Evolutionary conservation across 2,888 invertebrate genomes (phyloP).

Genomic region (Andrena camellia): DNA sequence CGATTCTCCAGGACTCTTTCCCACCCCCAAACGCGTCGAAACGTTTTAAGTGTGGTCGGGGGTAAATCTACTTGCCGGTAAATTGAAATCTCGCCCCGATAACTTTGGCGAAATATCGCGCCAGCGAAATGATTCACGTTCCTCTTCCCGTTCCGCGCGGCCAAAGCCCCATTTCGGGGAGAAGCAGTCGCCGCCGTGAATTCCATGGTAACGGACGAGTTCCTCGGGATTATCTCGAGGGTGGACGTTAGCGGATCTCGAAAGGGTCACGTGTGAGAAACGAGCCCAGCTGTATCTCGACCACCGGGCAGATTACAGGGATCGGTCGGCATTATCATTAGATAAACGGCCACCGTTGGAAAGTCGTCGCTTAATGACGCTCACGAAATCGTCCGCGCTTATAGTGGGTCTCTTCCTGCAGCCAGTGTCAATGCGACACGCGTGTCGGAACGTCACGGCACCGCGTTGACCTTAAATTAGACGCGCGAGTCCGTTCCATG

Average conservation of each 20-base stretch:
- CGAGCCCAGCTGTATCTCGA: constrained; percentile 40
- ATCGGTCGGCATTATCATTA: constrained; percentile 63
- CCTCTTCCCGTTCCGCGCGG: not conserved
- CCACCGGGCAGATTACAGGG: constrained; percentile 48
- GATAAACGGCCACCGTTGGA: constrained; percentile 71
- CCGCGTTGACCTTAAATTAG: constrained; percentile 77
- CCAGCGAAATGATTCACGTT: constrained; percentile 39
- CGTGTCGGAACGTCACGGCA: constrained; percentile 68
- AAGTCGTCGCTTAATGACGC: constrained; percentile 70
- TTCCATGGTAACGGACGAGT: constrained; percentile 37
- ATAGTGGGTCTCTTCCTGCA: constrained; percentile 76
- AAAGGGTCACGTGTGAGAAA: constrained; percentile 47
- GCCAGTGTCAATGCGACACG: constrained; percentile 76
- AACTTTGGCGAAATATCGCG: constrained; percentile 33
- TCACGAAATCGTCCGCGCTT: constrained; percentile 67
- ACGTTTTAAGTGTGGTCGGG: not conserved
- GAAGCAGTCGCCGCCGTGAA: constrained; percentile 45
- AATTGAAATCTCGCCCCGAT: constrained; percentile 45
- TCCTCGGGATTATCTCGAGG: not conserved
- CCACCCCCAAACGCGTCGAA: too few species aligned
- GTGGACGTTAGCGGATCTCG: not conserved
- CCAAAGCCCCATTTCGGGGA: not conserved
- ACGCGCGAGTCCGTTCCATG: constrained; percentile 37
- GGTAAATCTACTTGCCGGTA: constrained; percentile 14
- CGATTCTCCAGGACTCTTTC: not conserved